Conservation (phyloP, 2,888 invertebrate genomes). For the Stenchaetothrips biformis region DNA sequence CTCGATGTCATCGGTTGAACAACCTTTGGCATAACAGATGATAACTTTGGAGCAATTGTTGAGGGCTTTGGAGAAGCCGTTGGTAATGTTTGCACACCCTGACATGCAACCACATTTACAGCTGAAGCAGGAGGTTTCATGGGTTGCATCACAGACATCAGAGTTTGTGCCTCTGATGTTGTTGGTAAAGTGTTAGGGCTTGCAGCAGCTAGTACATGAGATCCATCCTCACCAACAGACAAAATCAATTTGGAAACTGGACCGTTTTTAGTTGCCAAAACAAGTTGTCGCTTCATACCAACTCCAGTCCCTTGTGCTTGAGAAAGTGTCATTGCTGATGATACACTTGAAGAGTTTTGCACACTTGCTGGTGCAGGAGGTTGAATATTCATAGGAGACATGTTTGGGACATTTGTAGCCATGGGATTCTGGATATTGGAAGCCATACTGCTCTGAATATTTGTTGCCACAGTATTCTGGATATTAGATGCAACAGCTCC, state of each 20-base stretch:
- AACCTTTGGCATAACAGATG: background rate
- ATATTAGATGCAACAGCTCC: too few relatives aligned
- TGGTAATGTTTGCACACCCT: background rate
- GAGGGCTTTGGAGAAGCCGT: background rate
- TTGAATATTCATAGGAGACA: background rate
- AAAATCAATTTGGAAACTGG: background rate
- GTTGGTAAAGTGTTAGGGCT: background rate
- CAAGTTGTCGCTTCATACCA: background rate
- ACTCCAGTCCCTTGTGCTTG: background rate
- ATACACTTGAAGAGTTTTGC: background rate
- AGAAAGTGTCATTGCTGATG: background rate
- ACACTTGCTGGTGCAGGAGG: background rate
- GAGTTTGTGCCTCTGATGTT: background rate
- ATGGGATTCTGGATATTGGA: background rate
- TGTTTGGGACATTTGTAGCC: background rate
- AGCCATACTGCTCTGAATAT: background rate
- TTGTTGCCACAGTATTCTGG: too few relatives aligned
- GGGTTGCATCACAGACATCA: slow-evolving; percentile 10
- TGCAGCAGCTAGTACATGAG: slow-evolving; percentile 6
- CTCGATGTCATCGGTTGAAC: background rate
- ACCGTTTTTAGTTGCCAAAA: background rate
- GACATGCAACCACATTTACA: background rate
- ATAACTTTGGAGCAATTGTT: background rate
- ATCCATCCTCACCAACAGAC: slow-evolving; percentile 7
- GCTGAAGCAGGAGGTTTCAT: background rate